phyloP scores from a whole-genome alignment of 2,113 vertebrate genomes.

The Prunella fulvescens region DNA sequence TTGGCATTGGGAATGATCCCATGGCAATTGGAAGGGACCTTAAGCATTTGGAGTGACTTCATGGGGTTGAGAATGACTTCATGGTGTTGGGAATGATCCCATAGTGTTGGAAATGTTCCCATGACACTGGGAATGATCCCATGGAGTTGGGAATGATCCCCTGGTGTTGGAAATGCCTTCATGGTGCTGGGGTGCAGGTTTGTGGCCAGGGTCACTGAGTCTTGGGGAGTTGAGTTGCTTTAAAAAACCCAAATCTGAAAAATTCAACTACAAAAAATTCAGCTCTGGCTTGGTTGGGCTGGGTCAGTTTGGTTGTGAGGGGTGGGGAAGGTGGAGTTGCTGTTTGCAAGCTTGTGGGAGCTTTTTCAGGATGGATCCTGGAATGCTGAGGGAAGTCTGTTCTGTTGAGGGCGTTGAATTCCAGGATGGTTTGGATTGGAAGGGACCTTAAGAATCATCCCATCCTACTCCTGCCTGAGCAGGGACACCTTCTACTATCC shows the following conservation, averaged over 20 bases:
- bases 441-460: not conserved
- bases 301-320: fast-evolving
- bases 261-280: fast-evolving
- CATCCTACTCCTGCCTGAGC: not conserved
- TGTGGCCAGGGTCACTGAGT: fast-evolving
- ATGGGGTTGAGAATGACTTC: fast-evolving
- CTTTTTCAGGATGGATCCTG: not conserved
- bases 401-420: not conserved
- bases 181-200: fast-evolving
- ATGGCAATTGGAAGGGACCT: fast-evolving
- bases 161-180: fast-evolving
- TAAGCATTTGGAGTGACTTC: fast-evolving
- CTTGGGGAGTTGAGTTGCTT: not conserved
- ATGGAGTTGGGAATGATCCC: fast-evolving
- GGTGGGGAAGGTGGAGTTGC: not conserved
- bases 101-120: fast-evolving
- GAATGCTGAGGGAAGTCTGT: not conserved
- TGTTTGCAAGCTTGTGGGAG: fast-evolving
- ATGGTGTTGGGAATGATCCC: fast-evolving
- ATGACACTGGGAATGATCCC: fast-evolving
- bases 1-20: fast-evolving
- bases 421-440: too few relatives aligned
- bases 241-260: not conserved
- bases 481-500: not conserved
- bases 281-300: fast-evolving